Evolutionary conservation across 30 jellyfish, hydroid and myxozoan genomes (phyloP).

Genomic region (Aurelia coerulea): DNA sequence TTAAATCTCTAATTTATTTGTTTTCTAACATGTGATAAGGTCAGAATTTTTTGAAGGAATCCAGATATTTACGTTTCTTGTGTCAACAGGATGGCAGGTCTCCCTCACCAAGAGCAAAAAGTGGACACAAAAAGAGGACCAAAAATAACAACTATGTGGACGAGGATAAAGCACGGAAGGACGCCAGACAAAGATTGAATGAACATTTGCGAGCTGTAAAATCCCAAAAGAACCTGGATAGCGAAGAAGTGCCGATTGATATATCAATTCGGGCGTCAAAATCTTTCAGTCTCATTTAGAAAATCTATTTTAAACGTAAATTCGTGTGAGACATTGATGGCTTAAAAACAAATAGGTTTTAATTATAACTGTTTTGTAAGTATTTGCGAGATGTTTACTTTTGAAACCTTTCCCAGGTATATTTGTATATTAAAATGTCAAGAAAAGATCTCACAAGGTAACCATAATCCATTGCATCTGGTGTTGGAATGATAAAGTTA

Average conservation of each 20-base stretch:
- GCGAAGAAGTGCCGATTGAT: conserved; percentile 17
- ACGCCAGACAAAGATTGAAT: conserved; percentile 67
- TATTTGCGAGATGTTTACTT: too few relatives aligned
- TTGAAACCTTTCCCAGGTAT: too few relatives aligned
- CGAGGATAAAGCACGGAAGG: conserved; percentile 84
- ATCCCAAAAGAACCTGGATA: conserved; percentile 35
- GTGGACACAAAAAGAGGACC: conserved; percentile 50
- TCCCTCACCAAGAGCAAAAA: conserved; percentile 63
- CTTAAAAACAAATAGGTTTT: conserved; percentile 12
- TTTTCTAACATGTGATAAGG: too few relatives aligned
- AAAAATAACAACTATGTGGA: conserved; percentile 58
- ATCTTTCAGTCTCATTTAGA: conserved; percentile 24
- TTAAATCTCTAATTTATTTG: too few relatives aligned
- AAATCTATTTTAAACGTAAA: neutral
- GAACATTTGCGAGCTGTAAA: conserved; percentile 68
- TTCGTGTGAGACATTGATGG: neutral
- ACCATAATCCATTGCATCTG: neutral
- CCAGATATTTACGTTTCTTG: neutral
- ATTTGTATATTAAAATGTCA: neutral
- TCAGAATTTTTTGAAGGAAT: too few relatives aligned
- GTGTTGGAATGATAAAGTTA: neutral
- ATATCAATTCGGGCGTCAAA: conserved; percentile 36
- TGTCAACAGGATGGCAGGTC: conserved; percentile 55
- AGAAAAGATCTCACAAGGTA: neutral
- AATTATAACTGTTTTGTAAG: neutral